phyloP scores from a whole-genome alignment of 2,888 invertebrate species.

The Tholera decimalis region DNA sequence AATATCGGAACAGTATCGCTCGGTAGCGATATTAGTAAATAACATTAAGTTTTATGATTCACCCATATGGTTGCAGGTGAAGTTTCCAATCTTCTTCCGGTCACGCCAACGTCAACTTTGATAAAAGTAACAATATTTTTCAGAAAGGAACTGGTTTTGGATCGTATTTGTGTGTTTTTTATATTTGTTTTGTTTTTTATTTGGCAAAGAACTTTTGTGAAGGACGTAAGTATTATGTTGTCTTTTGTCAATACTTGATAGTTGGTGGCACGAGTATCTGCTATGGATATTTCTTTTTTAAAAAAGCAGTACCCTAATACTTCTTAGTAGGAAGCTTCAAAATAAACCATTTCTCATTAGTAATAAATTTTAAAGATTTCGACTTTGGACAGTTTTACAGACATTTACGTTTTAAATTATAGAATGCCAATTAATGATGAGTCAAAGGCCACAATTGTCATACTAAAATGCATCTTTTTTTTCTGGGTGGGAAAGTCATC shows the following conservation, averaged over 20 bases:
- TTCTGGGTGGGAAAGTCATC: too few relatives aligned
- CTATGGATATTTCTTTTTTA: neutral
- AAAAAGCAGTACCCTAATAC: neutral
- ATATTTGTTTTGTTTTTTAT: neutral
- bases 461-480: too few relatives aligned
- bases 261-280: too few relatives aligned
- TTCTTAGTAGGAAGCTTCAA: neutral
- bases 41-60: slow-evolving; percentile 70
- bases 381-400: neutral
- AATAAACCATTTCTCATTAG: neutral
- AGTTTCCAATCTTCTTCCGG: slow-evolving; percentile 44
- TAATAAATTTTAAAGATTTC: neutral
- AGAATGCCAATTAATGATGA: neutral
- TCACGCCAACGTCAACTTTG: slow-evolving; percentile 45
- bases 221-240: neutral
- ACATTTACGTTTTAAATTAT: neutral
- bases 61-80: slow-evolving; percentile 63
- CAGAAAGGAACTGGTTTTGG: slow-evolving; percentile 2
- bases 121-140: slow-evolving; percentile 43
- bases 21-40: slow-evolving; percentile 61
- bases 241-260: neutral
- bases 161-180: neutral
- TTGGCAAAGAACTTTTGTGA: neutral
- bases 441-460: neutral
- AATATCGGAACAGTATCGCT: slow-evolving; percentile 40